Evolutionary conservation across 2,797 vertebrate species (phyloP), one percentile per base, ranked within the genome.

Genomic region (Urosaurus nigricauda): DNA sequence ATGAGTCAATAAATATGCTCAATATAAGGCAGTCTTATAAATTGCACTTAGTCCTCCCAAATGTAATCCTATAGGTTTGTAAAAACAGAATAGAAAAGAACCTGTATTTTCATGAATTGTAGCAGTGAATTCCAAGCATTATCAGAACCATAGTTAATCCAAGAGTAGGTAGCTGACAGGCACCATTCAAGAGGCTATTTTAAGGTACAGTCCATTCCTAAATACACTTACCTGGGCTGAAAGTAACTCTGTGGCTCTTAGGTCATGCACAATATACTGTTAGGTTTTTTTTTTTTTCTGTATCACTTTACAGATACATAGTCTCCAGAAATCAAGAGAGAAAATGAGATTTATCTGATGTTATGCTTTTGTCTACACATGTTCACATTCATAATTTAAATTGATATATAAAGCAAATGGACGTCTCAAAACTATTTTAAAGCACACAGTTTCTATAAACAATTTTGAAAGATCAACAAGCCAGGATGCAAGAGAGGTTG

Each of bases 311-410:
- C 11, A 19, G 8, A 51, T 43, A 43, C 43, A 43, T 43, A 3
- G 7, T 75, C 40, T 40, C 74, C 40, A 40, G 21, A 75, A 75
- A 43, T 43, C 35, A 75, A 16, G 56, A 51, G 4, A 78, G 14
- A 75, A 71, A 79, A 14, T 87, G 32, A 75, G 70, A 83, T 82
- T 75, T 63, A 81, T 82, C 53, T 74, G 40, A 51, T 82, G 37
- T 5, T 75, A 51, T 51, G 17, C n/a, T 32, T 75, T 75, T n/a
- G 37, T 11, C 32, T n/a, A 24, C 56, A 13, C 8, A 24, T 82
- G 12, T 51, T 37, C 37, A 73, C 35, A 51, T 32, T 80, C 65
- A 71, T 37, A 40, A 70, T 74, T 37, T 56, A 53, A 35, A n/a
- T 32, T 58, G 21, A 74, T 56, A 12, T 6, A 56, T 84, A 37